Base-by-base conservation (phyloP, 2,797 vertebrate species). In the Takifugu ocellatus region DNA sequence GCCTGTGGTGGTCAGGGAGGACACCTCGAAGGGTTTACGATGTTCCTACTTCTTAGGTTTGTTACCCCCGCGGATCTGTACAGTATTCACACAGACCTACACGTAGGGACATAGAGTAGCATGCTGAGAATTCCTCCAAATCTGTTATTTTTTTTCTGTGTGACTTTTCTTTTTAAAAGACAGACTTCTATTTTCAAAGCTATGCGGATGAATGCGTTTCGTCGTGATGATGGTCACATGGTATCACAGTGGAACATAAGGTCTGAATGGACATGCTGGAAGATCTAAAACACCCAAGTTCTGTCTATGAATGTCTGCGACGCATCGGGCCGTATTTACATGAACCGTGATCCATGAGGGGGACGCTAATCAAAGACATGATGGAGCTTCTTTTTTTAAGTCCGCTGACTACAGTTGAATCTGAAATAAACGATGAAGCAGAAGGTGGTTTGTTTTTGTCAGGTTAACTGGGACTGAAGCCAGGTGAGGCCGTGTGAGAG, bases 401-500 rank as follows among this genome's bases (percentile, higher is more conserved):
- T 69, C 51, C 61, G 17, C 12, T 6, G 3, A 45, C 42, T 47
- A 7, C n/a, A 55, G 1, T 29, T 25, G 15, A 45, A 61, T 25
- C 16, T 61, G 49, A 66, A 65, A 50, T 33, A 36, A 68, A 44
- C 59, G 47, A 6, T 31, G 29, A 49, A 57, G 21, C 25, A 36
- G 49, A 46, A 17, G 21, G 51, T 46, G 36, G 25, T 2, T 29
- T 33, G 3, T 43, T 9, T 27, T 12, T 29, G 11, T 29, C 17
- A 5, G n/a, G 39, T 84, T 92, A 97, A 52, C 84, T 92, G 0
- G 93, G 92, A 68, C 88, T 93, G 79, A 86, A 94, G 71, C 94
- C 94, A 0, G 94, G 93, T 14, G 94, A 93, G 42, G 94, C 90
- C 10, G 84, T 75, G 5, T 82, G 84, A 0, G 90, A 87, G 43